Percentiles rank a stretch among this genome's conserved stretches.
These are phyloP conservation scores for Poecilia gillii DNA, from an alignment of 2,797 vertebrate genomes.

Conservation along the genomic window DNA sequence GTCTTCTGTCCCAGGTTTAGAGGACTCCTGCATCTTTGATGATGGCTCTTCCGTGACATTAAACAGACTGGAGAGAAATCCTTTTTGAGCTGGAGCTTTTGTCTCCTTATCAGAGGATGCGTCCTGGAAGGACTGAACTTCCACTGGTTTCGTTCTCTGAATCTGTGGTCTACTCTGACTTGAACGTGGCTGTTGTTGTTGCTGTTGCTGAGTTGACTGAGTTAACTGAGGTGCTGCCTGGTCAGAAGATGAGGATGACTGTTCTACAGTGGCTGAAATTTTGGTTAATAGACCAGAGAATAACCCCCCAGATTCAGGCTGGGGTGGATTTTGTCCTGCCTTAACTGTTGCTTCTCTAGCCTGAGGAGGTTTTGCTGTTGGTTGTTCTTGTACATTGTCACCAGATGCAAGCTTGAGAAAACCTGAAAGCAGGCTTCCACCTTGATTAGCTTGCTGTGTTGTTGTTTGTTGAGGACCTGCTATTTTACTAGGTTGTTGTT, in stretches of 20 bases:
- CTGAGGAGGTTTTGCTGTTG: slow-evolving; percentile 43
- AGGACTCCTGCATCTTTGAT: slow-evolving; percentile 66
- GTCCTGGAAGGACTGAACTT: slow-evolving; percentile 67
- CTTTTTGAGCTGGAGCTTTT: slow-evolving; percentile 72
- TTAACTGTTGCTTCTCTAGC: slow-evolving; percentile 41
- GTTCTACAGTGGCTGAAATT: slow-evolving; percentile 73
- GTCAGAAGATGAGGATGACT: slow-evolving; percentile 38
- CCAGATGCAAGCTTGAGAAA: slow-evolving; percentile 82
- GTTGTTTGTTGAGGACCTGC: slow-evolving; percentile 46
- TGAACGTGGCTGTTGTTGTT: slow-evolving; percentile 42
- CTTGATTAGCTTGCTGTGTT: slow-evolving; percentile 65
- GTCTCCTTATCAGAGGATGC: slow-evolving; percentile 70
- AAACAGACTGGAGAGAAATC: slow-evolving; percentile 86
- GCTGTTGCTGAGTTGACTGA: slow-evolving; percentile 51
- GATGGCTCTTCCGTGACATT: slow-evolving; percentile 72
- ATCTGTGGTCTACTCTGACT: slow-evolving; percentile 74
- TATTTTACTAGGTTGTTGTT: slow-evolving; percentile 52
- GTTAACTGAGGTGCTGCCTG: slow-evolving; percentile 50
- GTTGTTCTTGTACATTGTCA: slow-evolving; percentile 71
- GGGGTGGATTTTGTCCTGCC: slow-evolving; percentile 50
- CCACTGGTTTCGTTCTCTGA: slow-evolving; percentile 77
- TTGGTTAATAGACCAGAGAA: slow-evolving; percentile 79
- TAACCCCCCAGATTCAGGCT: slow-evolving; percentile 72
- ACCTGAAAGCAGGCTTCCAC: slow-evolving; percentile 83
- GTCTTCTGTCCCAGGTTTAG: slow-evolving; percentile 54